These are phyloP conservation scores for Drosophila sturtevanti DNA, from an alignment of 1,140 invertebrate genomes.

Conservation along the genomic window DNA sequence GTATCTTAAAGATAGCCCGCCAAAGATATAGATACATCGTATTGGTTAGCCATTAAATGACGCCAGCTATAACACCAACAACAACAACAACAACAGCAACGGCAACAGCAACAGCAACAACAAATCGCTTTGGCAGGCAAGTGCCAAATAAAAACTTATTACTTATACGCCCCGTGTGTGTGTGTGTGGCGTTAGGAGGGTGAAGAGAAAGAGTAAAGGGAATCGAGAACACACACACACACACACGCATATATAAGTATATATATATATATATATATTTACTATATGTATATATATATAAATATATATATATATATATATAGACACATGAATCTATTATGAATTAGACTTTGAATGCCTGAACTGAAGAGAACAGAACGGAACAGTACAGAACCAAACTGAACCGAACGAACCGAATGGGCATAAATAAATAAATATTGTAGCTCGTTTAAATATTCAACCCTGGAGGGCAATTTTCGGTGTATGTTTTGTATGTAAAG, in stretches of 20 bases:
- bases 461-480: constrained; percentile 68
- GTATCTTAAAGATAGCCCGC: constrained; percentile 30
- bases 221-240: constrained; percentile 10
- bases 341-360: constrained; percentile 77
- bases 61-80: constrained; percentile 49
- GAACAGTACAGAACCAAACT: constrained; percentile 7
- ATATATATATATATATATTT: not conserved
- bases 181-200: constrained; percentile 17
- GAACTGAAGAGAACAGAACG: constrained; percentile 26
- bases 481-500: constrained; percentile 31
- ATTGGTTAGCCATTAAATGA: constrained; percentile 80
- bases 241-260: constrained; percentile 10
- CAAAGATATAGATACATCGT: constrained; percentile 63
- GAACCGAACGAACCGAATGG: constrained; percentile 34
- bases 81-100: constrained; percentile 36
- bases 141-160: constrained; percentile 80
- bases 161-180: constrained; percentile 73
- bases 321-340: constrained; percentile 75
- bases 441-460: constrained; percentile 59
- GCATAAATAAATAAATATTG: constrained; percentile 76
- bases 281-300: not conserved
- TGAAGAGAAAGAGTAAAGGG: constrained; percentile 14
- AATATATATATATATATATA: not conserved
- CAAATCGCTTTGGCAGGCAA: constrained; percentile 68
- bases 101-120: constrained; percentile 29